phyloP scores from a whole-genome alignment of 2,888 invertebrate species.

The Lasioglossum figueresi region DNA sequence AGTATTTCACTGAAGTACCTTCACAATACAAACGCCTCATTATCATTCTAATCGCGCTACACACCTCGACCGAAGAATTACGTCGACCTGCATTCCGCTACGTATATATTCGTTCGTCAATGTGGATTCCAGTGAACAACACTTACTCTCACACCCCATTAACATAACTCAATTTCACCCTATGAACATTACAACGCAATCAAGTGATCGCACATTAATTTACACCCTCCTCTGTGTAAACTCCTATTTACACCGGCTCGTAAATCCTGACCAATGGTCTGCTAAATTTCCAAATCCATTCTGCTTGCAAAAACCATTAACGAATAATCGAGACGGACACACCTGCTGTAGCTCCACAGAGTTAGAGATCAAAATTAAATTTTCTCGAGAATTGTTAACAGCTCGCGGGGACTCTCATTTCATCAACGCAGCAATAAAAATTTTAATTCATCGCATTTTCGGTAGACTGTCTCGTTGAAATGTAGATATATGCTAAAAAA shows the following conservation, averaged over 20 bases:
- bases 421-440: neutral
- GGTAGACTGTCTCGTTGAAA: neutral
- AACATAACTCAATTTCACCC: constrained; percentile 1
- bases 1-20: neutral
- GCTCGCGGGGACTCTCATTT: too few species aligned
- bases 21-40: neutral
- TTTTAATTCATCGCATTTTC: neutral
- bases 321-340: neutral
- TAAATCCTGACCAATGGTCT: neutral
- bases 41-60: neutral
- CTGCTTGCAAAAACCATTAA: neutral
- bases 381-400: too few species aligned
- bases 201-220: neutral
- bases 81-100: neutral
- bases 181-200: neutral
- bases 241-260: neutral
- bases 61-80: neutral
- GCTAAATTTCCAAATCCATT: neutral
- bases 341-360: neutral
- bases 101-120: neutral
- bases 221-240: neutral
- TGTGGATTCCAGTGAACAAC: neutral
- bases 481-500: neutral
- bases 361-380: too few species aligned
- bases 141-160: neutral